A percentile compares a stretch with the other conserved stretches of the same genome.
These are phyloP conservation scores for Moxostoma hubbsi DNA, from an alignment of 2,797 vertebrate genomes.

Conservation along the genomic window DNA sequence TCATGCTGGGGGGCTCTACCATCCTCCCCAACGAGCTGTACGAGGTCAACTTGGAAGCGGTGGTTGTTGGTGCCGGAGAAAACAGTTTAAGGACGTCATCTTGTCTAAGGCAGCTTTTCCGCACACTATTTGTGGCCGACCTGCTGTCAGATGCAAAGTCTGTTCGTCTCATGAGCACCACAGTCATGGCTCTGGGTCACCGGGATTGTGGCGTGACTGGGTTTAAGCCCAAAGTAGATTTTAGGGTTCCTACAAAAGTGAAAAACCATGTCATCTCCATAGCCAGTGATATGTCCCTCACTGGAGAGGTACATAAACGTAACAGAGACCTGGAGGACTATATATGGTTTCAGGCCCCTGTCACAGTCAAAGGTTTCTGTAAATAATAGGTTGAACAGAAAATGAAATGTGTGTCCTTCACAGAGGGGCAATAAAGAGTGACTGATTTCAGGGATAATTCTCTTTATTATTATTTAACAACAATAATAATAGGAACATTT, in stretches of 20 bases:
- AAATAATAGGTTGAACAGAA: conserved; percentile 49
- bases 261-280: conserved; percentile 83
- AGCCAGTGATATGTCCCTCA: conserved; percentile 73
- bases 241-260: conserved; percentile 84
- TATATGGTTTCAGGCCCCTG: conserved; percentile 93
- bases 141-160: conserved; percentile 86
- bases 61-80: conserved; percentile 73
- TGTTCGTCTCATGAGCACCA: conserved; percentile 81
- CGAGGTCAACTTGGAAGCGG: conserved; percentile 89
- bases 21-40: conserved; percentile 90
- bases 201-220: conserved; percentile 88
- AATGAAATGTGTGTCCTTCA: background rate
- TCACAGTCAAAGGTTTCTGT: conserved; percentile 86
- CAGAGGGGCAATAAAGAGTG: conserved; percentile 9
- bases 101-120: conserved; percentile 90
- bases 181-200: conserved; percentile 87
- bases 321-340: conserved; percentile 81
- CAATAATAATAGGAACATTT: background rate
- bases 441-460: conserved; percentile 21
- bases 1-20: conserved; percentile 87
- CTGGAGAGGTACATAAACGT: conserved; percentile 27
- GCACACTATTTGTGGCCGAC: conserved; percentile 88
- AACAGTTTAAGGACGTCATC: conserved; percentile 78
- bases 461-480: conserved; percentile 31
- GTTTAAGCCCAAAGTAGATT: conserved; percentile 93